These are phyloP conservation scores for Pholis gunnellus DNA, from an alignment of 2,113 vertebrate species.

Conservation along the genomic window DNA sequence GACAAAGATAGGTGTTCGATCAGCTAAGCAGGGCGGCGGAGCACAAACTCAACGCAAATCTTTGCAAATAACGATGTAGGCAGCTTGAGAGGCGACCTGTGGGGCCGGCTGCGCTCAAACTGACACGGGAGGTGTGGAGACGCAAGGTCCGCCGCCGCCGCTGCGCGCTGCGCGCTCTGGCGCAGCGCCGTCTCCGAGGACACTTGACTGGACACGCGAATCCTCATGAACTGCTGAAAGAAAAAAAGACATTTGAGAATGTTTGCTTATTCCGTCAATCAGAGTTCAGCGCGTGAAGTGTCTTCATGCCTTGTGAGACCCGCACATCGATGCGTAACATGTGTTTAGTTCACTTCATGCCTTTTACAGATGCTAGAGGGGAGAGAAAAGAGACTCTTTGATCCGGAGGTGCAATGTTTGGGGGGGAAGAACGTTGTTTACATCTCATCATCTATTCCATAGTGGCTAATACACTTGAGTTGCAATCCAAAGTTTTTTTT, in stretches of 20 bases:
- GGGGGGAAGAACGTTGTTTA: constrained; percentile 72
- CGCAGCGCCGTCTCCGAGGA: constrained; percentile 43
- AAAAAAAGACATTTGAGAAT: constrained; percentile 63
- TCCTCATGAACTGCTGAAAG: constrained; percentile 15
- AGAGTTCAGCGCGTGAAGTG: constrained; percentile 69
- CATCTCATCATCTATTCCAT: constrained; percentile 71
- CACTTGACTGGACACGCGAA: constrained; percentile 38
- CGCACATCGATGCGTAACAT: constrained; percentile 60
- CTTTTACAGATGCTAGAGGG: constrained; percentile 40
- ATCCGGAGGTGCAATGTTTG: constrained; percentile 33
- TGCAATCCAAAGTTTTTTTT: constrained; percentile 68
- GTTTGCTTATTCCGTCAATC: constrained; percentile 64
- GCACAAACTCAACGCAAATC: not conserved
- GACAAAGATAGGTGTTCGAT: constrained; percentile 95
- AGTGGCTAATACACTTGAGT: constrained; percentile 71
- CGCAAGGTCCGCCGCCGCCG: constrained; percentile 20
- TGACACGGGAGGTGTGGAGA: constrained; percentile 26
- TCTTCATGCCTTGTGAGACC: constrained; percentile 71
- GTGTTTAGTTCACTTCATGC: constrained; percentile 72
- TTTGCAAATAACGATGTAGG: constrained; percentile 20
- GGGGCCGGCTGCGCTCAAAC: constrained; percentile 29
- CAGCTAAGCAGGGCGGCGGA: constrained; percentile 81
- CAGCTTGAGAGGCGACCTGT: constrained; percentile 28
- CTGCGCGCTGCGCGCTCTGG: constrained; percentile 16
- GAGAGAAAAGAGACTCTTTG: constrained; percentile 46